A percentile compares a stretch with the other conserved stretches of the same genome.
These are phyloP conservation scores for Heliconius hewitsoni DNA, from an alignment of 1,140 invertebrate genomes.

Conservation along the genomic window DNA sequence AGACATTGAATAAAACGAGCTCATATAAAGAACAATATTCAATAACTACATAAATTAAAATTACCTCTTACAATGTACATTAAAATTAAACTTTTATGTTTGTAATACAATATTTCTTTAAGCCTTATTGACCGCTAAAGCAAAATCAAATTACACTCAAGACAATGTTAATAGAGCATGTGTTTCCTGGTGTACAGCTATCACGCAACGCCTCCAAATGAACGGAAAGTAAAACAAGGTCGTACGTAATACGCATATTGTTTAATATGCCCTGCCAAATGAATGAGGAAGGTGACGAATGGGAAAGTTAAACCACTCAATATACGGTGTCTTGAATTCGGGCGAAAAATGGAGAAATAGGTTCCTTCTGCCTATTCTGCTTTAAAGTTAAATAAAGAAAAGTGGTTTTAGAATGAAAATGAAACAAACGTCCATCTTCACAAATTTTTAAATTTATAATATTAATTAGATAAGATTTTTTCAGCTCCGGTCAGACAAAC, in stretches of 20 bases:
- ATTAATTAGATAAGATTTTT: no score
- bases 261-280: not conserved
- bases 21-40: not conserved
- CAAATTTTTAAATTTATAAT: no score
- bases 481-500: no score
- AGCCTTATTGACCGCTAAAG: not conserved
- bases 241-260: not conserved
- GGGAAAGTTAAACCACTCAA: no score
- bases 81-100: not conserved
- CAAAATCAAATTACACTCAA: not conserved
- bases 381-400: no score
- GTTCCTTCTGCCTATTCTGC: no score
- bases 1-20: not conserved
- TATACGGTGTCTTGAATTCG: no score
- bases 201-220: not conserved
- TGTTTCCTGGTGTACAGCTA: not conserved
- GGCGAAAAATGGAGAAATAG: no score
- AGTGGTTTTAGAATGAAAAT: no score
- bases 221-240: slow-evolving; percentile 1
- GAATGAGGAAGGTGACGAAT: not conserved
- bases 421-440: no score
- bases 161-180: not conserved
- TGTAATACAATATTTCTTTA: not conserved
- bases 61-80: no score
- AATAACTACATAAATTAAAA: no score